Percentiles rank a stretch among this genome's conserved stretches.
phyloP scores from a whole-genome alignment of 2,888 invertebrate genomes.

The Stratiomys singularior region DNA sequence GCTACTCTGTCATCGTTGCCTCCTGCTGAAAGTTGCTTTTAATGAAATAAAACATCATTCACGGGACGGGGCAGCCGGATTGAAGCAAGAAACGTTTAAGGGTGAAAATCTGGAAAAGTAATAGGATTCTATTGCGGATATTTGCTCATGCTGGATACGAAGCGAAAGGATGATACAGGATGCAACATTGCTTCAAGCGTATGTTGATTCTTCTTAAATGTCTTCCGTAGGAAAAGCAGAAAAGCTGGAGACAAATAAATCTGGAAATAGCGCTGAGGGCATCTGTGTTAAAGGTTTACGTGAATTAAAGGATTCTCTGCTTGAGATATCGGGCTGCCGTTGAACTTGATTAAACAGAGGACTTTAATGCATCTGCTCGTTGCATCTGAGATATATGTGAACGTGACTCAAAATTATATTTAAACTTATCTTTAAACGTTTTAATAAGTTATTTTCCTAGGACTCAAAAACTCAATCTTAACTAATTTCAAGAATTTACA shows the following conservation, averaged over 20 bases:
- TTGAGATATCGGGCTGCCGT: too few species aligned
- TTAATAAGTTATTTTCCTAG: too few species aligned
- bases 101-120: not conserved
- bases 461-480: too few species aligned
- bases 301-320: too few species aligned
- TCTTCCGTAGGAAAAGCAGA: not conserved
- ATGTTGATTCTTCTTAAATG: conserved; percentile 9
- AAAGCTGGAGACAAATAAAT: not conserved
- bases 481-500: too few species aligned
- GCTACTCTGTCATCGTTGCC: not conserved
- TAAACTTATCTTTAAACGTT: too few species aligned
- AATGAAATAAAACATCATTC: conserved; percentile 33
- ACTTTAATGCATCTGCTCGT: too few species aligned
- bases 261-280: not conserved
- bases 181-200: conserved; percentile 13
- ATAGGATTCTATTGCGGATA: conserved; percentile 31
- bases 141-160: not conserved
- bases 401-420: too few species aligned
- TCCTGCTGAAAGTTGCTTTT: conserved; percentile 34
- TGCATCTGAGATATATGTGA: too few species aligned
- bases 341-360: too few species aligned
- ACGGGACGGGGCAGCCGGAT: not conserved
- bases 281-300: too few species aligned
- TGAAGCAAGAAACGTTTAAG: not conserved
- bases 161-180: not conserved